Evolutionary conservation across 2,113 vertebrate genomes (phyloP).

Genomic region (Proterorhinus semilunaris): DNA sequence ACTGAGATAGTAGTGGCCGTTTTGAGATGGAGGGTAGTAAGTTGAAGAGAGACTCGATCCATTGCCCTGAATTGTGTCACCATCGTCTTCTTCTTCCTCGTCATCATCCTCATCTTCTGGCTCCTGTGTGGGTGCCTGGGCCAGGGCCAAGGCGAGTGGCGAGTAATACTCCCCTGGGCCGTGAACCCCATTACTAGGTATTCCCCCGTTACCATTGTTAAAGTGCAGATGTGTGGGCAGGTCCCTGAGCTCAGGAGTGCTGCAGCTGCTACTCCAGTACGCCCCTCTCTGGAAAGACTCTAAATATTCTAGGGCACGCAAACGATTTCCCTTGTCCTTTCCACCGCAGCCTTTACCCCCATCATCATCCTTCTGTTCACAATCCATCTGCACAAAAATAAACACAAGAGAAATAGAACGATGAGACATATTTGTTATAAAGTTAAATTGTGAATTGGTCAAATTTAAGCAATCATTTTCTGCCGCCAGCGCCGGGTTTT

Average conservation of each 20-base stretch:
- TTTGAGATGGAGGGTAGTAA: conserved; percentile 83
- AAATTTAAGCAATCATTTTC: no score
- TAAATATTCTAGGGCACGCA: conserved; percentile 93
- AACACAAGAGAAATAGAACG: background rate
- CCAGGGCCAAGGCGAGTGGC: conserved; percentile 67
- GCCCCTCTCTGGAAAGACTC: conserved; percentile 94
- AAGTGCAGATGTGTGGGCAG: conserved; percentile 78
- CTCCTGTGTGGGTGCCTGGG: conserved; percentile 66
- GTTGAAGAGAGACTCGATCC: conserved; percentile 60
- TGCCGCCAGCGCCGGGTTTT: no score
- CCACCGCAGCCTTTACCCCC: conserved; percentile 62
- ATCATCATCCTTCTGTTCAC: conserved; percentile 68
- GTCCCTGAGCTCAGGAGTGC: conserved; percentile 82
- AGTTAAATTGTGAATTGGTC: no score
- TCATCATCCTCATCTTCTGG: conserved; percentile 85
- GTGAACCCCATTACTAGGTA: conserved; percentile 71
- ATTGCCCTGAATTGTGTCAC: conserved; percentile 58
- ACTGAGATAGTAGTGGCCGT: conserved; percentile 83
- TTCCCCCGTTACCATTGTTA: conserved; percentile 76
- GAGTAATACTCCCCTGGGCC: conserved; percentile 72
- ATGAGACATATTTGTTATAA: background rate
- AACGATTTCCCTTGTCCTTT: conserved; percentile 87
- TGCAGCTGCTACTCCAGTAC: conserved; percentile 81
- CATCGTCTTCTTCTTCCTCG: conserved; percentile 81
- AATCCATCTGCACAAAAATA: conserved; percentile 67